Conservation (phyloP, 2,113 vertebrate species). For the Lepus europaeus region DNA sequence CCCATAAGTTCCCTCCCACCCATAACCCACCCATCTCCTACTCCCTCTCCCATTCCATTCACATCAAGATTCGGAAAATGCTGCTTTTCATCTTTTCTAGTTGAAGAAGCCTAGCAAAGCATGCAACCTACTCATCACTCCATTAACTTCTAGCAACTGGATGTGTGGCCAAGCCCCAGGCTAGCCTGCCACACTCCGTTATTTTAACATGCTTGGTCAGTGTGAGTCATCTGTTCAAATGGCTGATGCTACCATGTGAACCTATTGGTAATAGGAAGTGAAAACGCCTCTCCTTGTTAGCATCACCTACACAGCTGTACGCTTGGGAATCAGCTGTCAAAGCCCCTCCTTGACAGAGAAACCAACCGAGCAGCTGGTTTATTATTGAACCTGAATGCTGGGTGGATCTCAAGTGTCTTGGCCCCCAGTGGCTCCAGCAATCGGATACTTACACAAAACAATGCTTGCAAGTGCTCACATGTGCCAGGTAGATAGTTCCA, state of each 20-base stretch:
- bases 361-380: neutral
- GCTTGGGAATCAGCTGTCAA: neutral
- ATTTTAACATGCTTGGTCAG: slow-evolving; percentile 35
- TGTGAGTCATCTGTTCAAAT: neutral
- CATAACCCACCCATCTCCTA: no score
- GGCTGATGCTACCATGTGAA: accelerated
- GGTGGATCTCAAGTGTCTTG: neutral
- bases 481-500: neutral
- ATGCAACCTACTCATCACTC: neutral
- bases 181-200: slow-evolving; percentile 33
- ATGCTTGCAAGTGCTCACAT: neutral
- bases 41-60: no score
- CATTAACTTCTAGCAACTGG: neutral
- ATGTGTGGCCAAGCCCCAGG: slow-evolving; percentile 28
- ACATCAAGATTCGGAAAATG: neutral
- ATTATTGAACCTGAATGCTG: neutral
- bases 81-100: neutral
- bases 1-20: no score
- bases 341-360: neutral
- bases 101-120: neutral
- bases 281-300: slow-evolving; percentile 56
- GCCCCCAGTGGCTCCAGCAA: neutral
- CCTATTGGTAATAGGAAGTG: neutral
- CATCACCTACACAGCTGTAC: neutral
- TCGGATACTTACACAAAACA: neutral